Base-by-base conservation (phyloP, 2,113 vertebrate genomes). In the Gadus chalcogrammus region DNA sequence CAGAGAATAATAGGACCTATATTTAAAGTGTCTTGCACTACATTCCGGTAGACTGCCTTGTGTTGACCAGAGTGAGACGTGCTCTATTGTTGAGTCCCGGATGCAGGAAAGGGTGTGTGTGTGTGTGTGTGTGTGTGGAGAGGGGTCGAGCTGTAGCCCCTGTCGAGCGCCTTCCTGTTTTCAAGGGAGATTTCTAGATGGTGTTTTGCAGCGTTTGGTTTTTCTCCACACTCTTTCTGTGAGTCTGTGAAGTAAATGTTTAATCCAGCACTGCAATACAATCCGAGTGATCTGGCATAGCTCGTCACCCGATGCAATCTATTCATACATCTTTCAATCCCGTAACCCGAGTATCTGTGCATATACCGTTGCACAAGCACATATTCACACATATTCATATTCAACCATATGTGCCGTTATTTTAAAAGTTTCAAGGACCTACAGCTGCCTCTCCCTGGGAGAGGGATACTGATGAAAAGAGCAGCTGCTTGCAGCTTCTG, bases 51-150 rank as follows among this genome's bases (percentile, higher is more conserved):
- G 64, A 70, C 22, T 64, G 38, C 28, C 55, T 56, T 55, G 17
- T 78, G 70, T 67, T 69, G 35, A 80, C 61, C 68, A 79, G 11
- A 48, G 31, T 67, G 53, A 74, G 76, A 75, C 65, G 58, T 20
- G 62, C 69, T 73, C 79, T 73, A 90, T 91, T 91, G 89, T 93
- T 86, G 48, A 58, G 77, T 84, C 74, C 90, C 85, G 91, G 91
- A 92, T 92, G 84, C 90, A 93, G 92, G 92, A 93, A 92, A 90
- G 90, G 92, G 91, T 89, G 90, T 87, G 88, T 73, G 76, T 73
- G 58, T 70, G 75, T 70, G 31, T 35, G 31, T 35, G 31, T 7
- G 31, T 35, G 31, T 4, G 31, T 4, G 31, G 31, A 5, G 31
- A 7, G 31, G 31, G 31, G 31, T 87, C 74, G 68, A 64, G 69